Base-by-base conservation (phyloP, 2,113 vertebrate species). In the Perccottus glenii region DNA sequence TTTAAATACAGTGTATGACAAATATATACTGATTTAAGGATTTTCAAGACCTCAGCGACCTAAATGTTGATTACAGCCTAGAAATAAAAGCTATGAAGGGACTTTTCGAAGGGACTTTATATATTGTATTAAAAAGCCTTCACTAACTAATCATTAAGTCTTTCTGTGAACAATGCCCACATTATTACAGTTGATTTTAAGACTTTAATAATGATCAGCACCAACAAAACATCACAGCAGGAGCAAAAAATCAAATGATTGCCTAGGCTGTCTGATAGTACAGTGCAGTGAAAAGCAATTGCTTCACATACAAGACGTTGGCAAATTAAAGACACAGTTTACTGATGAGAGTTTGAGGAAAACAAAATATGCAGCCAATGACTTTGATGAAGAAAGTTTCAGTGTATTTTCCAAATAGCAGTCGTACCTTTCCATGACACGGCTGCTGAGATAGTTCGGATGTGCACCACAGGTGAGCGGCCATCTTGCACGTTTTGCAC, bases 381-480 rank as follows among this genome's bases (percentile, higher is more conserved):
- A 9, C 5, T 15, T 33, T 12, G 42, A 12, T 27, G 5, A 50
- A 11, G 32, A 45, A 45, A 58, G 3, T n/a, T 16, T 5, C 11
- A 7, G 1, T 50, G 47, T 19, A 19, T 50, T 15, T 58, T 58
- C 2, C 36, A 10, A 19, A 38, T 42, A 42, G 38, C 32, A 27
- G 4, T 35, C 64, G 8, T 64, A 89, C 93, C 91, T 96, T 97
- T 60, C 94, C 94, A 0, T 93, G 88, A 76, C 96, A 97, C 15
- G 86, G 91, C 82, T 96, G 95, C 83, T 92, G 94, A 8, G 95
- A 95, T 15, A 95, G 90, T 57, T 95, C 95, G 38, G 95, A 94
- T 0, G 95, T 94, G 85, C 96, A 97, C 95, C 95, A 96, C 73
- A 96, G 92, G 87, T 97, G 96, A 81, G 94, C 94, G 0, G 94